phyloP scores from a whole-genome alignment of 2,113 vertebrate species.

The Anas platyrhynchos region DNA sequence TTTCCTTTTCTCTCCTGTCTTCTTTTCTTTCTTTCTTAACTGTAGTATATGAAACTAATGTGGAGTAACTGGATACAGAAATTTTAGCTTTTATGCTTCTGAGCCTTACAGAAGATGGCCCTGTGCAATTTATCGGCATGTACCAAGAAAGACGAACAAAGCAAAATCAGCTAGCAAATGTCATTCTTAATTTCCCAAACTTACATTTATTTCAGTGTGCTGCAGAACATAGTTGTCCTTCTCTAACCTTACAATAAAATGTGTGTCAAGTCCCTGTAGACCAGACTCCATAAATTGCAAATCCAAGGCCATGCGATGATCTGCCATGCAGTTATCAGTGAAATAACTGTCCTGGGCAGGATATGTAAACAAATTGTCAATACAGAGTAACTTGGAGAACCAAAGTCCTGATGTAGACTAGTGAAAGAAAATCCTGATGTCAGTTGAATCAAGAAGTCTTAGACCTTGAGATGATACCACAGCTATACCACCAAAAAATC shows the following conservation, averaged over 20 bases:
- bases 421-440: background rate
- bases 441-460: background rate
- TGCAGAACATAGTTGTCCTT: background rate
- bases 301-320: background rate
- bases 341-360: background rate
- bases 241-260: background rate
- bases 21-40: background rate
- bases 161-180: background rate
- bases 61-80: background rate
- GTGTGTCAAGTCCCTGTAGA: background rate
- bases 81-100: background rate
- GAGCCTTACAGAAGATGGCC: background rate
- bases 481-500: background rate
- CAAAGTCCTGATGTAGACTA: background rate
- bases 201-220: background rate
- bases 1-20: background rate
- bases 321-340: background rate
- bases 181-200: background rate
- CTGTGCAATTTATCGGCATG: background rate
- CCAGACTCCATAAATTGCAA: background rate
- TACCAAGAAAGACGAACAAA: background rate
- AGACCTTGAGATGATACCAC: background rate
- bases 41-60: background rate
- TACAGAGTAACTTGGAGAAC: background rate
- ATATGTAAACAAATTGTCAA: background rate